These are phyloP conservation scores for Netelia inedita DNA, from an alignment of 2,888 invertebrate genomes.

Conservation along the genomic window DNA sequence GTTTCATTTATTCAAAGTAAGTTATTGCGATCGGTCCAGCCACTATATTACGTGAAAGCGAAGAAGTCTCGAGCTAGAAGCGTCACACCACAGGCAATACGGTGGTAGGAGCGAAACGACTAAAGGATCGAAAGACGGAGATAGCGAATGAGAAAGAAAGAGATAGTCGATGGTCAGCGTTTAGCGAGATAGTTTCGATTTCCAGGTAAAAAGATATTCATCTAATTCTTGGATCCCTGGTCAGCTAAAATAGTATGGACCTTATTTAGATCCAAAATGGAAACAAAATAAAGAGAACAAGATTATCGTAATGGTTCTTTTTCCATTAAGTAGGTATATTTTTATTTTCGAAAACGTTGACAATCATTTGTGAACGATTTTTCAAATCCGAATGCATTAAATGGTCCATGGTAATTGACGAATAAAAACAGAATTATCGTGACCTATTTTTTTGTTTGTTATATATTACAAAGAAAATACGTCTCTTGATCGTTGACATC, in stretches of 20 bases:
- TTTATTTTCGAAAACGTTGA: not conserved
- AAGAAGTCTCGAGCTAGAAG: constrained; percentile 72
- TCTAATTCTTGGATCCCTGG: constrained; percentile 76
- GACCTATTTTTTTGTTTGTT: not conserved
- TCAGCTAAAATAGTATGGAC: constrained; percentile 63
- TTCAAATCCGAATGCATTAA: not conserved
- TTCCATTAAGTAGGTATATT: not conserved
- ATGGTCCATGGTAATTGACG: not conserved
- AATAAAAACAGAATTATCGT: not conserved
- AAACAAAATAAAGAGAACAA: not conserved
- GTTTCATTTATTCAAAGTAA: constrained; percentile 84
- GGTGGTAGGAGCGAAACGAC: constrained; percentile 35
- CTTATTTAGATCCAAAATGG: not conserved
- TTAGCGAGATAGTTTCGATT: constrained; percentile 73
- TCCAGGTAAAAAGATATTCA: constrained; percentile 81
- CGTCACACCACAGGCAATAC: constrained; percentile 51
- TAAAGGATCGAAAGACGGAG: constrained; percentile 37
- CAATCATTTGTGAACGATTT: not conserved
- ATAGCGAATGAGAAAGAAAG: constrained; percentile 1
- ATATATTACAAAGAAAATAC: too few relatives aligned
- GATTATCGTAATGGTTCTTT: not conserved
- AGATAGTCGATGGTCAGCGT: constrained; percentile 29
- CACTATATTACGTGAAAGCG: constrained; percentile 81
- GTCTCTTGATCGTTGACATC: not conserved
- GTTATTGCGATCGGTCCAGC: constrained; percentile 82